Base-by-base conservation (phyloP, 2,888 invertebrate species). In the Theretra japonica region DNA sequence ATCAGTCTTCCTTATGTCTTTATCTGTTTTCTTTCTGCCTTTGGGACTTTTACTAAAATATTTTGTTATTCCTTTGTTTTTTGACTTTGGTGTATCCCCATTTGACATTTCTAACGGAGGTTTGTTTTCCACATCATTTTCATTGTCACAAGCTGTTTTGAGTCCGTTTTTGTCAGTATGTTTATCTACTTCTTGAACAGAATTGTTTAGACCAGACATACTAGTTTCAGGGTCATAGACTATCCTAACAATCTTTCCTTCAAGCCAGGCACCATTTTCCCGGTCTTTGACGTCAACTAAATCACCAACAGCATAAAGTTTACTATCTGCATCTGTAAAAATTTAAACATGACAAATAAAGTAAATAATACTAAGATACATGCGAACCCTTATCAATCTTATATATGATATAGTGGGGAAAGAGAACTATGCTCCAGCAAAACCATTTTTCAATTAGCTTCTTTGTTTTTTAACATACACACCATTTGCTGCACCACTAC, bases 241-340 rank as follows among this genome's bases (percentile, higher is more conserved):
- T 76, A 96, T 96, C 77, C 94, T 92, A 1, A 91, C 77, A 75
- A 97, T 94, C 82, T 94, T 95, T 0, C 96, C 97, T 89, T 97
- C 97, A 86, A 96, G 96, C 97, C 97, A 97, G 11, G 96, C 96
- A 8, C 97, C 97, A 80, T 94, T 91, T 69, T 94, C 92, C n/a
- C 86, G 82, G 80, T 96, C 95, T 73, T 94, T 91, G 70, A 95
- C 95, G 87, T 97, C 97, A 72, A 97, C 90, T 0, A 96, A 86
- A 85, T 97, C 97, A 28, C 96, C 96, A 70, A 95, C 79, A 79
- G 89, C 87, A 80, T 95, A 96, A 76, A 95, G 90, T 70, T 84
- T 82, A 81, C 95, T 95, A 62, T 86, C 85, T 2, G 90, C 88
- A 85, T 95, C 94, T 88, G 82, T 72, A 74, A 74, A 56, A 71